These are phyloP conservation scores for Aleiodes sp. DNA, from an alignment of 1,140 invertebrate species.

Conservation along the genomic window DNA sequence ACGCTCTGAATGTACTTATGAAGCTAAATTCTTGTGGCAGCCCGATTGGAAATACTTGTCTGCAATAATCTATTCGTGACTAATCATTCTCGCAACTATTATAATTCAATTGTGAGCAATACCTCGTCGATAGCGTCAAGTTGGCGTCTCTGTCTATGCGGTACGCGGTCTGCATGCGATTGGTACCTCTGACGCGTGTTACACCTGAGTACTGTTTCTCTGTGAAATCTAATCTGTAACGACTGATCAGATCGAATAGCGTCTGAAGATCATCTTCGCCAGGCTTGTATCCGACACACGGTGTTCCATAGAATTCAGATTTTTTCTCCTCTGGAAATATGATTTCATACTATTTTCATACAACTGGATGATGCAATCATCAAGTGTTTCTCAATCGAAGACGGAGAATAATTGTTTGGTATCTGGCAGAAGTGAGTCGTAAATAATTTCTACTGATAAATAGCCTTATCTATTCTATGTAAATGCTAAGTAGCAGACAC, in stretches of 20 bases:
- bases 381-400: too few species aligned
- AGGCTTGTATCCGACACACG: constrained; percentile 65
- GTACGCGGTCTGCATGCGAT: constrained; percentile 80
- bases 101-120: not conserved
- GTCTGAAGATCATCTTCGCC: constrained; percentile 81
- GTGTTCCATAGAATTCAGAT: constrained; percentile 2
- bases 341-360: too few species aligned
- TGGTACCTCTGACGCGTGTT: constrained; percentile 76
- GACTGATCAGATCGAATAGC: constrained; percentile 79
- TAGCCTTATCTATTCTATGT: too few species aligned
- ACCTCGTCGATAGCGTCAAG: constrained; percentile 76
- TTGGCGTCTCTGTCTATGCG: constrained; percentile 76
- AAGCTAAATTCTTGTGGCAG: constrained; percentile 79
- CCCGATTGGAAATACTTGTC: constrained; percentile 74
- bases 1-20: constrained; percentile 73
- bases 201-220: constrained; percentile 72
- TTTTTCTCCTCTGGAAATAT: constrained; percentile 5
- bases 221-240: constrained; percentile 75
- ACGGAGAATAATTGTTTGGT: too few species aligned
- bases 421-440: too few species aligned
- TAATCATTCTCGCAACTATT: not conserved
- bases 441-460: too few species aligned
- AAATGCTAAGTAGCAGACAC: too few species aligned
- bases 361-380: too few species aligned
- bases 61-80: too few species aligned